phyloP scores from a whole-genome alignment of 2,113 vertebrate genomes.

The Oophaga pumilio region DNA sequence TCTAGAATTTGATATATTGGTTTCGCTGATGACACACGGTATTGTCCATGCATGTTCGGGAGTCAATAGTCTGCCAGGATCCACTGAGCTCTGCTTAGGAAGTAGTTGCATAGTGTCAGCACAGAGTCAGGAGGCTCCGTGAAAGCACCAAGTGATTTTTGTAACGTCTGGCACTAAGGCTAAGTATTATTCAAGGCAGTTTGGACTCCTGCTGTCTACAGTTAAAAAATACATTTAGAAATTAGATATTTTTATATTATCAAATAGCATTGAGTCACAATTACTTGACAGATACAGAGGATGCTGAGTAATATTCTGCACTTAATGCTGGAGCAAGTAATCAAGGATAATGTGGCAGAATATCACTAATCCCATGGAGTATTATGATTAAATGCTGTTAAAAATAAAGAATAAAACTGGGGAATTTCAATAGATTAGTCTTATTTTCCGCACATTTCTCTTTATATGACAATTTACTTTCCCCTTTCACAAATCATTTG shows the following conservation, averaged over 20 bases:
- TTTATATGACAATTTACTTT: no score
- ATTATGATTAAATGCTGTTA: no score
- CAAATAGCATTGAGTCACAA: background rate
- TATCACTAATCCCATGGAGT: background rate
- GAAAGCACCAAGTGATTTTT: constrained; percentile 43
- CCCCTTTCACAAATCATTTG: no score
- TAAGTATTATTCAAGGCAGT: constrained; percentile 35
- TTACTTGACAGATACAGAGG: background rate
- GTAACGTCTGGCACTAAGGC: constrained; percentile 31
- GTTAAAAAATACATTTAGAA: constrained; percentile 2
- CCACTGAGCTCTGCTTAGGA: constrained; percentile 30
- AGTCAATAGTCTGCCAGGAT: background rate
- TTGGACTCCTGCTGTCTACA: constrained; percentile 15
- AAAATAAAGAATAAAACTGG: no score
- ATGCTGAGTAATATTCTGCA: background rate
- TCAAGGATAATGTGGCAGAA: background rate
- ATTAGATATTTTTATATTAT: background rate
- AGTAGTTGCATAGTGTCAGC: constrained; percentile 51
- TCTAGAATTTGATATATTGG: background rate
- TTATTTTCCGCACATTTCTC: no score
- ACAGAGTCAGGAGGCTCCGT: constrained; percentile 43
- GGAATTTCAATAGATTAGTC: no score
- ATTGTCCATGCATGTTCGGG: background rate
- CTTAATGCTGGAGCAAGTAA: background rate
- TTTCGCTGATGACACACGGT: background rate